Evolutionary conservation across 1,140 invertebrate genomes (phyloP).

Genomic region (Hylaeus volcanicus): DNA sequence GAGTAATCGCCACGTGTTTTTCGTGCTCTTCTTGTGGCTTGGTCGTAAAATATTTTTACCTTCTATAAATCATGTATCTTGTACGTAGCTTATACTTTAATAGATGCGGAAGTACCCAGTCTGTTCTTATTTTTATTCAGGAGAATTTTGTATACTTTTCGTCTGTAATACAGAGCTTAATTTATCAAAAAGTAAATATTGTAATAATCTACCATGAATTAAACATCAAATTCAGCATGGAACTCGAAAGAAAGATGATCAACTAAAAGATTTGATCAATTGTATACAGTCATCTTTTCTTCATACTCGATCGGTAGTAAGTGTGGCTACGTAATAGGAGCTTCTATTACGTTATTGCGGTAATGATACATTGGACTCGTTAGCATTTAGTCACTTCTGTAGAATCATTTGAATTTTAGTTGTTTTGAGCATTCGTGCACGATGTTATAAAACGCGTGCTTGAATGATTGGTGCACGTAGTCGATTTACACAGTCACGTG

Average conservation of each 20-base stretch:
- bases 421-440: neutral
- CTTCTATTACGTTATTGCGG: neutral
- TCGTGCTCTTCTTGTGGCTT: neutral
- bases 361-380: neutral
- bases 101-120: neutral
- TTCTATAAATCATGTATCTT: neutral
- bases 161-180: too few relatives aligned
- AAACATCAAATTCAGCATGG: too few relatives aligned
- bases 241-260: too few relatives aligned
- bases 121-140: neutral
- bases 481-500: neutral
- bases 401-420: neutral
- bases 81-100: neutral
- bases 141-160: neutral
- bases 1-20: neutral
- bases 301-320: too few relatives aligned
- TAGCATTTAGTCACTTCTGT: neutral
- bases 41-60: neutral
- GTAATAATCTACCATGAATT: too few relatives aligned
- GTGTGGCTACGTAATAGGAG: neutral
- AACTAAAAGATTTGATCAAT: too few relatives aligned
- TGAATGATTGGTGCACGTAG: neutral
- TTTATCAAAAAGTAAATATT: too few relatives aligned
- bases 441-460: neutral
- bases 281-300: too few relatives aligned